Conservation (phyloP, 1,140 invertebrate genomes). For the Heliothis virescens region DNA sequence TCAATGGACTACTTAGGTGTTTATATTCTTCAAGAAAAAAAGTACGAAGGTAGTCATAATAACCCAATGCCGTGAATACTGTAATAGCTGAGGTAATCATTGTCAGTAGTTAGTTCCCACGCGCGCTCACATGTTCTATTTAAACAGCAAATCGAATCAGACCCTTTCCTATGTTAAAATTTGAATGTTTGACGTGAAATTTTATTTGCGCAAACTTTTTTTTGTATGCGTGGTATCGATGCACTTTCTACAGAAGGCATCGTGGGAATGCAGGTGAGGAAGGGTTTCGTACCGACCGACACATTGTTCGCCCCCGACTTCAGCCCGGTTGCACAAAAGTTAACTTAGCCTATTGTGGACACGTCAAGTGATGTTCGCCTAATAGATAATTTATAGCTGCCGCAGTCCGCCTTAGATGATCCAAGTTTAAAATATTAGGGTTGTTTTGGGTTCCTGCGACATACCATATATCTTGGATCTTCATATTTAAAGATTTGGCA, state of each 20-base stretch:
- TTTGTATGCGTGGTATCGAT: conserved; percentile 52
- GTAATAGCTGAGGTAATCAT: conserved; percentile 48
- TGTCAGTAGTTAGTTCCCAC: conserved; percentile 67
- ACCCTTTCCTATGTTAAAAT: conserved; percentile 71
- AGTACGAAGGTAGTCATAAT: conserved; percentile 14
- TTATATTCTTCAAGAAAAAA: conserved; percentile 13
- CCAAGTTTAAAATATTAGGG: conserved; percentile 80
- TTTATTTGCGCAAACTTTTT: conserved; percentile 83
- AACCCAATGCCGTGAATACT: conserved; percentile 18
- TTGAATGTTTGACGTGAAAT: conserved; percentile 80
- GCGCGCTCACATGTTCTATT: conserved; percentile 62
- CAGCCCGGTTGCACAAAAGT: conserved; percentile 82
- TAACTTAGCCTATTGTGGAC: conserved; percentile 77
- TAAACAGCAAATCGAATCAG: conserved; percentile 61
- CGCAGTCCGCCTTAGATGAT: conserved; percentile 61
- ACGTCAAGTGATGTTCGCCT: conserved; percentile 82
- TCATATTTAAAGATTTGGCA: conserved; percentile 63
- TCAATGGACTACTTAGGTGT: conserved; percentile 1
- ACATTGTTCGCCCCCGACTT: conserved; percentile 68
- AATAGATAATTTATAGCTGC: conserved; percentile 85
- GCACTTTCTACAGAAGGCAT: conserved; percentile 75
- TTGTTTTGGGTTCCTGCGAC: conserved; percentile 63
- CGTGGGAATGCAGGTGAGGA: conserved; percentile 85
- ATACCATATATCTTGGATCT: conserved; percentile 57
- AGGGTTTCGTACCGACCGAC: conserved; percentile 72